These are phyloP conservation scores for Trichomycterus rosablanca DNA, from an alignment of 2,113 vertebrate genomes.

Conservation along the genomic window DNA sequence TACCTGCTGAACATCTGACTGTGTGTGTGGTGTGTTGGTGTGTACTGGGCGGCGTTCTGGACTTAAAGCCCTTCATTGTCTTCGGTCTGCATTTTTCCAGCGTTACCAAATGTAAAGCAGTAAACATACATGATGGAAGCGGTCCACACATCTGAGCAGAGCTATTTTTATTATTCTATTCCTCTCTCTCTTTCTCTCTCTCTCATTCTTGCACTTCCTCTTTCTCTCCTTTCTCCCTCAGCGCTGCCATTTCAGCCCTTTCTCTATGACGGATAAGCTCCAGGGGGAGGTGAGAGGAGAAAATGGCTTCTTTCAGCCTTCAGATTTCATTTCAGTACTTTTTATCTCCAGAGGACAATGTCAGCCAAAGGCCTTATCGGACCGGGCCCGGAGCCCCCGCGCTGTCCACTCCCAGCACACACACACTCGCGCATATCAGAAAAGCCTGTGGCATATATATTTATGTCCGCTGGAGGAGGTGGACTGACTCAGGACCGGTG, in stretches of 20 bases:
- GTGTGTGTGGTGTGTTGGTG: no score
- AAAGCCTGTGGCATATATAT: slow-evolving; percentile 19
- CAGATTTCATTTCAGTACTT: slow-evolving; percentile 56
- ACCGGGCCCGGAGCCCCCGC: slow-evolving; percentile 30
- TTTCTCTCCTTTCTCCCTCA: neutral
- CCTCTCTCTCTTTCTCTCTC: slow-evolving; percentile 3
- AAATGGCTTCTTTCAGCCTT: slow-evolving; percentile 56
- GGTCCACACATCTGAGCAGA: slow-evolving; percentile 3
- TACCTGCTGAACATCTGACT: no score
- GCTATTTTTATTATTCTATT: slow-evolving; percentile 3
- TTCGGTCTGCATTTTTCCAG: neutral
- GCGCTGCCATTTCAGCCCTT: slow-evolving; percentile 27
- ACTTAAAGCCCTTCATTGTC: neutral
- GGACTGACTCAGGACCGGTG: slow-evolving; percentile 7
- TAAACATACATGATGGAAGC: no score
- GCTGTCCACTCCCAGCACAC: slow-evolving; percentile 27
- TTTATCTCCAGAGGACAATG: slow-evolving; percentile 59
- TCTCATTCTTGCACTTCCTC: neutral
- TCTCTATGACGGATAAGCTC: slow-evolving; percentile 48
- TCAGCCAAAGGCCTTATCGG: slow-evolving; percentile 50
- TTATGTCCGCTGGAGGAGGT: slow-evolving; percentile 14
- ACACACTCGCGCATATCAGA: slow-evolving; percentile 17
- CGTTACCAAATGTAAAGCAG: neutral
- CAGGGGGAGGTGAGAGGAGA: slow-evolving; percentile 33
- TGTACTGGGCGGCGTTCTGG: neutral